phyloP scores from a whole-genome alignment of 2,797 vertebrate genomes.

The Denticeps clupeoides region DNA sequence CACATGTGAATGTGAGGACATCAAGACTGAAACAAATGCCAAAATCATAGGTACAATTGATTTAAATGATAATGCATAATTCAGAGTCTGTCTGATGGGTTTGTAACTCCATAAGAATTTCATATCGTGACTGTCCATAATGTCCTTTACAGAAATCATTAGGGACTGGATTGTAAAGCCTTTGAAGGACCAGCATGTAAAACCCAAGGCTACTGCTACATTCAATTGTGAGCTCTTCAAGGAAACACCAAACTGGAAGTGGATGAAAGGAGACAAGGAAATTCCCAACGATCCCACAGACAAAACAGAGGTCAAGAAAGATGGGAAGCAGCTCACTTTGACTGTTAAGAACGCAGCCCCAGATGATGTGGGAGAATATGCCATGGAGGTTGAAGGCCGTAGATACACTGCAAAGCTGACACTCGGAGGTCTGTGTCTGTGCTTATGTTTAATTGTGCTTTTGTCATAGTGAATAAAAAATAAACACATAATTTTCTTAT shows the following conservation, averaged over 20 bases:
- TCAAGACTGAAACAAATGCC: slow-evolving; percentile 75
- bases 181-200: slow-evolving; percentile 90
- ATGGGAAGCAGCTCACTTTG: slow-evolving; percentile 76
- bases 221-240: slow-evolving; percentile 83
- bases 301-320: slow-evolving; percentile 81
- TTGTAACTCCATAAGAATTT: no score
- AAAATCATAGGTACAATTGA: slow-evolving; percentile 79
- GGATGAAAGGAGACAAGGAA: slow-evolving; percentile 86
- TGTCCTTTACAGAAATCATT: slow-evolving; percentile 68
- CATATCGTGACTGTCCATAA: not conserved
- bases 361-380: slow-evolving; percentile 80
- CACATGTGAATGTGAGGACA: slow-evolving; percentile 66
- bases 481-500: not conserved
- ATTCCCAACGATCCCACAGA: slow-evolving; percentile 73
- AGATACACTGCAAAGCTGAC: slow-evolving; percentile 86
- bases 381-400: slow-evolving; percentile 85
- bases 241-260: slow-evolving; percentile 89
- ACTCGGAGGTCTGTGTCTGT: slow-evolving; percentile 69
- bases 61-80: not conserved
- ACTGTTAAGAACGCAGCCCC: slow-evolving; percentile 84
- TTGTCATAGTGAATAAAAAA: no score
- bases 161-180: slow-evolving; percentile 94
- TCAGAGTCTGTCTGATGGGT: no score
- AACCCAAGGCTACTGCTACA: slow-evolving; percentile 77
- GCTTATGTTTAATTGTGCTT: not conserved